Evolutionary conservation across 1,140 invertebrate genomes (phyloP).

Genomic region (Leucophenga varia): DNA sequence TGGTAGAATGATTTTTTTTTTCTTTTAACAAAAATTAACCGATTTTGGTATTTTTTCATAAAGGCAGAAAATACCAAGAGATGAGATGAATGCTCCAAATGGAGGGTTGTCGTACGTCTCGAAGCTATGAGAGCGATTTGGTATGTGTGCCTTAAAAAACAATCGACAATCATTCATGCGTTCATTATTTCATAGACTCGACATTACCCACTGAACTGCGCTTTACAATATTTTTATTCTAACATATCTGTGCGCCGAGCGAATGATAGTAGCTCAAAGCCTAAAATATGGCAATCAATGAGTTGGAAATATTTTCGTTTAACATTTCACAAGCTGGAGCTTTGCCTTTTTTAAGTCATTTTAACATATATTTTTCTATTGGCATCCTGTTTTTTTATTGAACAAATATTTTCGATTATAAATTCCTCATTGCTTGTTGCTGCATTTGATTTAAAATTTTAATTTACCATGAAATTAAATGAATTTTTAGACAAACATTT

Average conservation of each 20-base stretch:
- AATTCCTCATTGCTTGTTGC: constrained; percentile 6
- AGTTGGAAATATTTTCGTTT: constrained; percentile 48
- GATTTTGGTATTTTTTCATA: constrained; percentile 55
- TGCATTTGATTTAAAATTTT: constrained; percentile 17
- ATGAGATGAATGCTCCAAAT: constrained; percentile 5
- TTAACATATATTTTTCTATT: no score
- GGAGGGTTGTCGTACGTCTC: no score
- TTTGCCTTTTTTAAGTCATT: no score
- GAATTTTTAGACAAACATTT: constrained; percentile 18
- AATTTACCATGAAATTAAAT: constrained; percentile 27
- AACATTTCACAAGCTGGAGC: constrained; percentile 27
- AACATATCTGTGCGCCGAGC: constrained; percentile 16
- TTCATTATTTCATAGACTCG: constrained; percentile 52
- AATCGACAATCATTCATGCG: constrained; percentile 46
- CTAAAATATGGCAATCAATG: constrained; percentile 46
- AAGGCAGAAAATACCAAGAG: constrained; percentile 15
- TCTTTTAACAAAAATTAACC: constrained; percentile 57
- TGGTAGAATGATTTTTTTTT: constrained; percentile 57
- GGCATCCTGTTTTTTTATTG: constrained; percentile 3
- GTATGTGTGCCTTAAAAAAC: no score
- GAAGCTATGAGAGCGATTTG: no score
- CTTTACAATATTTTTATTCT: constrained; percentile 31
- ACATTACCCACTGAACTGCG: constrained; percentile 25
- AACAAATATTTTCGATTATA: no score
- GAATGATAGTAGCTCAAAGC: background rate